Conservation (phyloP, 2,888 invertebrate species). For the Eupithecia centaureata region DNA sequence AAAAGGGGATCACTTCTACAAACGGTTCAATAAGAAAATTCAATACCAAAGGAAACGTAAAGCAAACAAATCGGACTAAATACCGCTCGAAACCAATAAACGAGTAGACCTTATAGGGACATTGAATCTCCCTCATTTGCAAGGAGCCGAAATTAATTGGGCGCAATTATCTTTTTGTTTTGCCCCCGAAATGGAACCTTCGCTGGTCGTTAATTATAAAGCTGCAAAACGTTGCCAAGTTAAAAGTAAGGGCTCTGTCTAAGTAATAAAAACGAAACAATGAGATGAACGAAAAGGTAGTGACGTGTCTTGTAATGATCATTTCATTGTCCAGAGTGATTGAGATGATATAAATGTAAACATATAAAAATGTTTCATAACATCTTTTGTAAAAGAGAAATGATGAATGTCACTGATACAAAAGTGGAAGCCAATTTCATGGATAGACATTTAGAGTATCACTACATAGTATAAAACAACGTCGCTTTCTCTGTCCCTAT, state of each 20-base stretch:
- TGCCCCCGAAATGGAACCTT: conserved; percentile 66
- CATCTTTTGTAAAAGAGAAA: too few species aligned
- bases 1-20: conserved; percentile 34
- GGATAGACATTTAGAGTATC: too few species aligned
- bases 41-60: conserved; percentile 59
- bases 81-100: conserved; percentile 68
- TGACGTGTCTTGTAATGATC: background rate
- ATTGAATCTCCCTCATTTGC: conserved; percentile 65
- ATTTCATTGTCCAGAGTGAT: background rate
- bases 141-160: conserved; percentile 79
- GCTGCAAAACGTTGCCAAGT: conserved; percentile 60
- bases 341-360: background rate
- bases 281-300: background rate
- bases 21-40: conserved; percentile 52
- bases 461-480: too few species aligned
- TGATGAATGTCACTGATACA: too few species aligned
- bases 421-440: too few species aligned
- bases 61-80: conserved; percentile 67
- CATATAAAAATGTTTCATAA: background rate
- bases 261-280: conserved; percentile 14
- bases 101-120: conserved; percentile 42
- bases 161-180: conserved; percentile 80
- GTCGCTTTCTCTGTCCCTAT: too few species aligned
- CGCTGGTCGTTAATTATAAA: conserved; percentile 71
- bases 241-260: conserved; percentile 42